A percentile compares a stretch with the other conserved stretches of the same genome.
Evolutionary conservation across 1,140 invertebrate species (phyloP).

Genomic region (Drosophila tropicalis): DNA sequence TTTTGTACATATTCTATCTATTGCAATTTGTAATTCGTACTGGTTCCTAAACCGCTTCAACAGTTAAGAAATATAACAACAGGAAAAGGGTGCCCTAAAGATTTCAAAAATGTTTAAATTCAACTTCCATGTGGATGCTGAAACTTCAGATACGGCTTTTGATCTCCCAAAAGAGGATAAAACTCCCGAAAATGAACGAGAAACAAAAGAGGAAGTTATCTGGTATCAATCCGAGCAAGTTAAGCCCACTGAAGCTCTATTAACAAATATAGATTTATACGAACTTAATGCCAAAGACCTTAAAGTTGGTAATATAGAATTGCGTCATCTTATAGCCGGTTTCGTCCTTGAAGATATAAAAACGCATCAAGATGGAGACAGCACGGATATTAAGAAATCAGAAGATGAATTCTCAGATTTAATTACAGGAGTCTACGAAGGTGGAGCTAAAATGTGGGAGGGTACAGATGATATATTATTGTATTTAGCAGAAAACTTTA

Average conservation of each 20-base stretch:
- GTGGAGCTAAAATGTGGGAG: constrained; percentile 95
- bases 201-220: constrained; percentile 36
- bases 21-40: background rate
- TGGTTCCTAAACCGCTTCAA: no score
- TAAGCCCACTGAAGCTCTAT: constrained; percentile 32
- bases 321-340: constrained; percentile 66
- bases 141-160: constrained; percentile 54
- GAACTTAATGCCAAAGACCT: constrained; percentile 68
- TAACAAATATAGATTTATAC: constrained; percentile 78
- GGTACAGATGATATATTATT: constrained; percentile 90
- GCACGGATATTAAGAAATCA: constrained; percentile 84
- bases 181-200: background rate
- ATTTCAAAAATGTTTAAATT: constrained; percentile 83
- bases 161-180: constrained; percentile 17
- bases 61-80: background rate
- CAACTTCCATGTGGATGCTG: constrained; percentile 84
- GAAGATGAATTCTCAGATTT: constrained; percentile 89
- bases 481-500: constrained; percentile 85
- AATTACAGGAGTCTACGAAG: constrained; percentile 89
- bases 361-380: constrained; percentile 65
- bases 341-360: constrained; percentile 72
- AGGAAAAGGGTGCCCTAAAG: constrained; percentile 29
- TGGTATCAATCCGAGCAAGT: constrained; percentile 70
- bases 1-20: background rate
- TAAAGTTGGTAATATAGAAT: constrained; percentile 29